phyloP scores from a whole-genome alignment of 2,113 vertebrate genomes.

The Gavialis gangeticus region DNA sequence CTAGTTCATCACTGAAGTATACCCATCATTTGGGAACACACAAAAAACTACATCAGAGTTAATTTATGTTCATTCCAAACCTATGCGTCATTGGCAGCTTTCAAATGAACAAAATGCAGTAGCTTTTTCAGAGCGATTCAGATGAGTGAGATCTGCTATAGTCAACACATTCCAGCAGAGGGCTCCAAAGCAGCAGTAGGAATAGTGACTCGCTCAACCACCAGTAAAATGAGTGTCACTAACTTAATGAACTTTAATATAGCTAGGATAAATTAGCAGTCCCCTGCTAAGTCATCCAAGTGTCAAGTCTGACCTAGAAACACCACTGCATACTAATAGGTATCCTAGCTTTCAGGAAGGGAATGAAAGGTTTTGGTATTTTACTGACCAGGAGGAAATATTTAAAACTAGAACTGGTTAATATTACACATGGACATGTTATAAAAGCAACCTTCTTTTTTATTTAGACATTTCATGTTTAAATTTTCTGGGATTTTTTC shows the following conservation, averaged over 20 bases:
- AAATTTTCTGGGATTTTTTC: background rate
- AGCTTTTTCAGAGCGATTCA: background rate
- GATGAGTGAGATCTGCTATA: background rate
- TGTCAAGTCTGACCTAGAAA: background rate
- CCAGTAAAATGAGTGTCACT: fast-evolving
- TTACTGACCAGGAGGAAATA: background rate
- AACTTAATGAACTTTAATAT: fast-evolving
- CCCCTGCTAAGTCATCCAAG: background rate
- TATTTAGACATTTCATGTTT: background rate
- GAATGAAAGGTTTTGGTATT: background rate
- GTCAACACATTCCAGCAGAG: conserved; percentile 49
- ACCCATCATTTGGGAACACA: background rate
- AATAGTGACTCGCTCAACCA: background rate
- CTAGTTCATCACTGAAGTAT: background rate
- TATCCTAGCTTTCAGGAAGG: background rate
- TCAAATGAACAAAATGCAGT: background rate
- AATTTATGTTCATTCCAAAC: background rate
- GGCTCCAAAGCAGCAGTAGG: conserved; percentile 44
- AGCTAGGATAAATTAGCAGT: background rate
- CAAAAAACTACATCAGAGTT: background rate
- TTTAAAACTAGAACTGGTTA: background rate
- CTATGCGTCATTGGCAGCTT: background rate
- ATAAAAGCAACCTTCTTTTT: background rate
- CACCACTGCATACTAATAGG: background rate
- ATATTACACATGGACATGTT: background rate